Conservation (phyloP, 2,113 vertebrate genomes). For the Zingel zingel region DNA sequence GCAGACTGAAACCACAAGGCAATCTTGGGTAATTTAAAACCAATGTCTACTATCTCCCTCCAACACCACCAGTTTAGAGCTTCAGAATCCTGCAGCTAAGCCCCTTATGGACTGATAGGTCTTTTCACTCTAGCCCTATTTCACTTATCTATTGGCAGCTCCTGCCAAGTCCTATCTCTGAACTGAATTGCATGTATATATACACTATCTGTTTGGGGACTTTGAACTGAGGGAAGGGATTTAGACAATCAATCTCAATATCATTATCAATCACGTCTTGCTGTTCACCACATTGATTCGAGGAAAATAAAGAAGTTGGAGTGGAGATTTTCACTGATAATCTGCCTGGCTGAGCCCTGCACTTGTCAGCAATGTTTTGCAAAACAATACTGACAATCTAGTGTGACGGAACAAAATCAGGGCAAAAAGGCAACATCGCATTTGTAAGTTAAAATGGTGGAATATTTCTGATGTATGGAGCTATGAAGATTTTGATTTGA, state of each 20-base stretch:
- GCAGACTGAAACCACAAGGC: conserved; percentile 85
- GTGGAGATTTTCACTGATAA: conserved; percentile 90
- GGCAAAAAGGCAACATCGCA: conserved; percentile 1
- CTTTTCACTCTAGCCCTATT: conserved; percentile 87
- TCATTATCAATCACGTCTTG: conserved; percentile 89
- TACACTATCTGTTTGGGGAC: conserved; percentile 85
- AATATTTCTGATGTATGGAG: conserved; percentile 9
- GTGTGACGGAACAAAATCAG: conserved; percentile 24
- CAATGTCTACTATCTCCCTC: conserved; percentile 80
- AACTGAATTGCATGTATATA: conserved; percentile 85
- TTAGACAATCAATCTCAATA: conserved; percentile 92
- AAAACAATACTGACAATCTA: conserved; percentile 58
- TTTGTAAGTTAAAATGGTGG: conserved; percentile 7
- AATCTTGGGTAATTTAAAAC: conserved; percentile 89
- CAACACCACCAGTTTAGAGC: conserved; percentile 78
- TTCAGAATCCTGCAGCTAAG: conserved; percentile 84
- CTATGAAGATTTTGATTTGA: conserved; percentile 37
- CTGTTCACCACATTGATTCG: conserved; percentile 87
- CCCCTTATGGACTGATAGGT: conserved; percentile 83
- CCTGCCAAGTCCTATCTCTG: conserved; percentile 82
- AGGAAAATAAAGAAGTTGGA: conserved; percentile 87
- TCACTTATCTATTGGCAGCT: conserved; percentile 87
- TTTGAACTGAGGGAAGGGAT: conserved; percentile 89
- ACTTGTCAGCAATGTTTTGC: conserved; percentile 80
- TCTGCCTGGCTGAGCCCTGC: conserved; percentile 87